Base-by-base conservation (phyloP, 2,888 invertebrate genomes). In the Drosophila flavopinicola region DNA sequence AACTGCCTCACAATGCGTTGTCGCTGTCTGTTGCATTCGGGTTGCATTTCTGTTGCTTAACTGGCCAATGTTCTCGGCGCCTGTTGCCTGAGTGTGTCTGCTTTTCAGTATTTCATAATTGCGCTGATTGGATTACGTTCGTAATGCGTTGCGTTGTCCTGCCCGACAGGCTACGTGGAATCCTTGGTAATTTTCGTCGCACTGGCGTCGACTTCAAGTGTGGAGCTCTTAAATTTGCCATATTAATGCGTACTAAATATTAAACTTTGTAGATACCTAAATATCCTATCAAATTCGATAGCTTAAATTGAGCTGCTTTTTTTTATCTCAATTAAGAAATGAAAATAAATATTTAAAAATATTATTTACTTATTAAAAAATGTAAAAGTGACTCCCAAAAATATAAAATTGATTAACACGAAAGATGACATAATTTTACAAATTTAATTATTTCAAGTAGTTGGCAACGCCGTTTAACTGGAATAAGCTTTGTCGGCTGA, bases 71-170 rank as follows among this genome's bases (percentile, higher is more conserved):
- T 33, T 15, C 11, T 2, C 13, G 29, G 10, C 5, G 32, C 7
- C 41, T 37, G 47, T 7, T 25, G 7, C 23, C 4, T 6, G 7
- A 20, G 38, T 65, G 68, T 69, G 64, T 52, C 65, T 63, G 70
- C 64, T 63, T 67, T 73, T 75, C 59, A 66, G 65, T 60, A 78
- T 78, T 78, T 76, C 75, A 80, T 83, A 83, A 80, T 74, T 65
- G 60, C 53, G 51, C 59, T 76, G 83, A 83, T 79, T 73, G 83
- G 76, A 83, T 80, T 83, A 80, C 76, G 68, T 51, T 66, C 70
- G 79, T 83, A 80, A 80, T 83, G 78, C 78, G 75, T 75, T 73
- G 61, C 60, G 56, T 60, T 54, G 57, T 53, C 49, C 27, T 54
- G 57, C 49, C 49, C 27, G 35, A 13, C 15, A 24, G 29, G 38